Conservation (phyloP, 2,797 vertebrate species). For the Kryptopterus vitreolus region DNA sequence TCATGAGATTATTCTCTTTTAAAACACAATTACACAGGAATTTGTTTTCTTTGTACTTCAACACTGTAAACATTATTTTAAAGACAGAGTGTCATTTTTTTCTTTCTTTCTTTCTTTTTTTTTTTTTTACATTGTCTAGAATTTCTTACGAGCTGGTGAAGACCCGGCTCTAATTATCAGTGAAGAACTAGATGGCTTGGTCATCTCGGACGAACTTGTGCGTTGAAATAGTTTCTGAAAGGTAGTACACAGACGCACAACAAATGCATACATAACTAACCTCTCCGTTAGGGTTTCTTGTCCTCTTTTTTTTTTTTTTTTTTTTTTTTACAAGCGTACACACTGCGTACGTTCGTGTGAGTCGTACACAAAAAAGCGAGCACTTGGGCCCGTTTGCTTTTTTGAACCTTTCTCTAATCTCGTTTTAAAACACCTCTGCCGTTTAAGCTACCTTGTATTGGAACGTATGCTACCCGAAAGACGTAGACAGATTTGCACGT, state of each 20-base stretch:
- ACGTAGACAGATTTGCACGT: constrained; percentile 3
- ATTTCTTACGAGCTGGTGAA: constrained; percentile 42
- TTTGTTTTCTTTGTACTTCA: constrained; percentile 95
- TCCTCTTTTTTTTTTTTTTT: no score
- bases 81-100: constrained; percentile 89
- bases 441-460: constrained; percentile 28
- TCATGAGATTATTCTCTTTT: constrained; percentile 80
- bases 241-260: constrained; percentile 42
- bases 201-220: constrained; percentile 39
- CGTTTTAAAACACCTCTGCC: neutral
- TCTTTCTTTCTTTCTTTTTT: constrained; percentile 73
- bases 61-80: constrained; percentile 99
- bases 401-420: neutral
- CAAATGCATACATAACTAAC: constrained; percentile 44
- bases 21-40: constrained; percentile 96
- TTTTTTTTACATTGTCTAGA: constrained; percentile 69
- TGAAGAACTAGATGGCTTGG: constrained; percentile 52
- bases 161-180: constrained; percentile 33
- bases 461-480: constrained; percentile 14
- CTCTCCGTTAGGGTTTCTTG: constrained; percentile 30
- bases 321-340: constrained; percentile 26
- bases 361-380: constrained; percentile 77
- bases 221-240: constrained; percentile 36
- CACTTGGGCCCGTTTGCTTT: constrained; percentile 71
- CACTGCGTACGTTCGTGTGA: constrained; percentile 76